Evolutionary conservation across 2,113 vertebrate genomes (phyloP), one percentile per base, ranked within the genome.

Genomic region (Leptodactylus fuscus): DNA sequence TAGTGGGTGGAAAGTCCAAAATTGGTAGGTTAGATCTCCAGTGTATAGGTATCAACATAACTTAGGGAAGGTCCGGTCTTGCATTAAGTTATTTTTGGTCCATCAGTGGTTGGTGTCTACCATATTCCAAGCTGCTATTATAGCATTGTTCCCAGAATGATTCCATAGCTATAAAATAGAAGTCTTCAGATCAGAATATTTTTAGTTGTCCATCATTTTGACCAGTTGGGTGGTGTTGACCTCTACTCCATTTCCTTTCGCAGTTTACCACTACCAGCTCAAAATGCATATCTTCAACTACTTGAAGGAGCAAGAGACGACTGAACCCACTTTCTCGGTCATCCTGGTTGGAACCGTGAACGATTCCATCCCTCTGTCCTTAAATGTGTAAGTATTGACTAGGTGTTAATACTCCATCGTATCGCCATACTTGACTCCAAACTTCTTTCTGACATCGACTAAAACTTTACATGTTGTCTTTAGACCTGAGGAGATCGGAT

Each of bases 211-310:
- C 9, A 44, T 5, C 41, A 44, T 44, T 44, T 44, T 44, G 9
- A 44, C 41, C n/a, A n/a, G n/a, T n/a, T 88, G 18, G 49, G 18
- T 74, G 55, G 85, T 27, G 29, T 34, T 27, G 58, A 32, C 60
- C 15, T 5, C 27, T 65, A 32, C 29, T 1, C 0, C 29, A 18
- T 22, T 38, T 2, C 70, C 1, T 90, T 80, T 88, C 87, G 20
- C 90, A 99, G 98, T 98, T 44, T 98, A 95, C 90, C 98, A 99
- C 58, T 99, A 98, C 85, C 98, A 99, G 92, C 94, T 99, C 96
- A 99, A 99, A 92, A 96, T 99, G 94, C 97, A 99, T 0, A 92
- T 99, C 87, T 99, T 99, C 89, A 95, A 96, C 93, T 95, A 95
- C 38, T 94, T 96, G 46, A 87, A 81, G 15, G n/a, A 87, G 0